Evolutionary conservation across 2,888 invertebrate species (phyloP).

Genomic region (Argyresthia albistria): DNA sequence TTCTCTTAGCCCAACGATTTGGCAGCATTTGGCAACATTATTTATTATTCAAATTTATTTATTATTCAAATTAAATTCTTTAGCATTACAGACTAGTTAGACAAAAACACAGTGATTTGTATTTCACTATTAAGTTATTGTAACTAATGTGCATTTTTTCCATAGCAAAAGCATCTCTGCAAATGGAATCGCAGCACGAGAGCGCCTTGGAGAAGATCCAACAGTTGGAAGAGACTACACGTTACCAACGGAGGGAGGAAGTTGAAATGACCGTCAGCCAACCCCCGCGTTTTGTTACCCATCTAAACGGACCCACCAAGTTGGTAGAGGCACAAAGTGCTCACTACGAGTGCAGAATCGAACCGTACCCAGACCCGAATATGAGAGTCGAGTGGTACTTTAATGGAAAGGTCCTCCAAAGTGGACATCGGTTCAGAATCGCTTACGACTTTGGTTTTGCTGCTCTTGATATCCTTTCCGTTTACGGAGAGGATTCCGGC

Average conservation of each 20-base stretch:
- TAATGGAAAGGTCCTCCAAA: slow-evolving; percentile 90
- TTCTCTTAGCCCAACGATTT: no score
- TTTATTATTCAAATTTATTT: no score
- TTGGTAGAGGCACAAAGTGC: slow-evolving; percentile 91
- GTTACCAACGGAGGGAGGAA: slow-evolving; percentile 85
- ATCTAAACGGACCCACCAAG: slow-evolving; percentile 88
- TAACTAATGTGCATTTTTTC: background rate
- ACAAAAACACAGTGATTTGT: no score
- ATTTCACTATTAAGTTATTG: background rate
- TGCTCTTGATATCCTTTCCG: slow-evolving; percentile 93
- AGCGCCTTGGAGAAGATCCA: slow-evolving; percentile 89
- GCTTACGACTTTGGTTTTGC: slow-evolving; percentile 98
- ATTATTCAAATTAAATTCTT: no score
- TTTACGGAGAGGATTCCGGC: slow-evolving; percentile 95
- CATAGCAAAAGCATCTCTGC: slow-evolving; percentile 89
- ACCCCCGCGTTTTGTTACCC: slow-evolving; percentile 88
- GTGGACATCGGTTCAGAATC: slow-evolving; percentile 93
- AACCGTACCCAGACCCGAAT: slow-evolving; percentile 91
- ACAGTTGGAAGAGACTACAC: slow-evolving; percentile 86
- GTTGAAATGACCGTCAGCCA: slow-evolving; percentile 86
- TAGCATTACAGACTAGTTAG: no score
- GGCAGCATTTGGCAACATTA: no score
- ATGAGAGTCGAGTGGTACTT: slow-evolving; percentile 95
- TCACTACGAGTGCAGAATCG: slow-evolving; percentile 93
- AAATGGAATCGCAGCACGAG: slow-evolving; percentile 92